Evolutionary conservation across 2,888 invertebrate species (phyloP).

Genomic region (Dryomyza anilis): DNA sequence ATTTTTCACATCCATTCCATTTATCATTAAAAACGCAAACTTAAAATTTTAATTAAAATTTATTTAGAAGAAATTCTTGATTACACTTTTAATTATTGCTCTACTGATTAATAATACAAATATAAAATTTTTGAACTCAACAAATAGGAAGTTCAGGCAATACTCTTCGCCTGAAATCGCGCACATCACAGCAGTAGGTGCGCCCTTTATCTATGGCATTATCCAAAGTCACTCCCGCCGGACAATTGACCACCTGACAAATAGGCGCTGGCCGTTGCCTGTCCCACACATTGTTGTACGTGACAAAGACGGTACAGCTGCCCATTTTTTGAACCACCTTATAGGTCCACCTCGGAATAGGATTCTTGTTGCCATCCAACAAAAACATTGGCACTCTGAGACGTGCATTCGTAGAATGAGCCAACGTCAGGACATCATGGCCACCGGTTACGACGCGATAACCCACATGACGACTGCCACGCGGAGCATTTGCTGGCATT

Average conservation of each 20-base stretch:
- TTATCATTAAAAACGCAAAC: too few species aligned
- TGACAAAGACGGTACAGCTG: background rate
- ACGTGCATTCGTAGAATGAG: background rate
- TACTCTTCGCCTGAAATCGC: background rate
- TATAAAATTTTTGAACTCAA: too few species aligned
- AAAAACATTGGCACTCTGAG: background rate
- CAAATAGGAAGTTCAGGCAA: background rate
- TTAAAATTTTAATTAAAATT: too few species aligned
- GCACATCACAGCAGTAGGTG: background rate
- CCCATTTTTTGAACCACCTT: background rate
- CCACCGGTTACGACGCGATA: background rate
- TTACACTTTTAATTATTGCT: too few species aligned
- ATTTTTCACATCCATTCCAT: too few species aligned
- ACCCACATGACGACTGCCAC: background rate
- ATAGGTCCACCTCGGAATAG: slow-evolving; percentile 5
- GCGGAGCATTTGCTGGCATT: slow-evolving; percentile 45
- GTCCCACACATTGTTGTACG: background rate
- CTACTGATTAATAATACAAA: too few species aligned
- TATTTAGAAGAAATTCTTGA: too few species aligned
- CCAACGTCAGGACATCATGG: background rate
- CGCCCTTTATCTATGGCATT: background rate
- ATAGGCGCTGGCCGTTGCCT: background rate
- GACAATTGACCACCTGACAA: slow-evolving; percentile 1
- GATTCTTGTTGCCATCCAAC: background rate
- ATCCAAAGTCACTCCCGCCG: background rate